A percentile compares a stretch with the other conserved stretches of the same genome.
These are phyloP conservation scores for Erebia palarica DNA, from an alignment of 2,888 invertebrate genomes.

Conservation along the genomic window DNA sequence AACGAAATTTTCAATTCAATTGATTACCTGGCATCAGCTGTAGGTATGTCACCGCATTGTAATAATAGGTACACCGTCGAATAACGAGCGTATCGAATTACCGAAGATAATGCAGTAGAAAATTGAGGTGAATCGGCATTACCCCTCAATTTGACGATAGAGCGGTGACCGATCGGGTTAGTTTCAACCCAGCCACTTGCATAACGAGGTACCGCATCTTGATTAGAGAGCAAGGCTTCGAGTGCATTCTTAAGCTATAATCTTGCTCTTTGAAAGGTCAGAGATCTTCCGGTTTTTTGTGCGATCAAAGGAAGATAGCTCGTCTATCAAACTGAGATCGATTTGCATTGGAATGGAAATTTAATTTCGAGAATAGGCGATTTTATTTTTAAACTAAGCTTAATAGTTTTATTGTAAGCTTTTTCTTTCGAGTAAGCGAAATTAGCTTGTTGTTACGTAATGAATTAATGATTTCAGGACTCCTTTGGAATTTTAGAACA, in stretches of 20 bases:
- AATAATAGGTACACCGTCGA: neutral
- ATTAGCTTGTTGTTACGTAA: too few relatives aligned
- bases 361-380: neutral
- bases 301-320: slow-evolving; percentile 9
- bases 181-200: slow-evolving; percentile 24
- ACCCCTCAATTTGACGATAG: slow-evolving; percentile 44
- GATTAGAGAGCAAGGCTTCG: slow-evolving; percentile 26
- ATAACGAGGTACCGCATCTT: slow-evolving; percentile 29
- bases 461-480: too few relatives aligned
- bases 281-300: slow-evolving; percentile 14
- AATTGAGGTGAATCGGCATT: slow-evolving; percentile 38
- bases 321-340: neutral
- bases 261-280: slow-evolving; percentile 18
- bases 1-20: too few relatives aligned
- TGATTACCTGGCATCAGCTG: too few relatives aligned
- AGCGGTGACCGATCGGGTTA: slow-evolving; percentile 46
- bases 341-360: slow-evolving; percentile 1
- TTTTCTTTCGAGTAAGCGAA: too few relatives aligned
- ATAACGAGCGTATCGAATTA: slow-evolving; percentile 1
- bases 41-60: neutral
- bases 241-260: slow-evolving; percentile 32
- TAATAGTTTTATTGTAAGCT: neutral
- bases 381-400: neutral
- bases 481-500: too few relatives aligned
- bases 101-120: slow-evolving; percentile 29